Evolutionary conservation across 2,113 vertebrate genomes (phyloP), one percentile per base, ranked within the genome.

Genomic region (Origma solitaria): DNA sequence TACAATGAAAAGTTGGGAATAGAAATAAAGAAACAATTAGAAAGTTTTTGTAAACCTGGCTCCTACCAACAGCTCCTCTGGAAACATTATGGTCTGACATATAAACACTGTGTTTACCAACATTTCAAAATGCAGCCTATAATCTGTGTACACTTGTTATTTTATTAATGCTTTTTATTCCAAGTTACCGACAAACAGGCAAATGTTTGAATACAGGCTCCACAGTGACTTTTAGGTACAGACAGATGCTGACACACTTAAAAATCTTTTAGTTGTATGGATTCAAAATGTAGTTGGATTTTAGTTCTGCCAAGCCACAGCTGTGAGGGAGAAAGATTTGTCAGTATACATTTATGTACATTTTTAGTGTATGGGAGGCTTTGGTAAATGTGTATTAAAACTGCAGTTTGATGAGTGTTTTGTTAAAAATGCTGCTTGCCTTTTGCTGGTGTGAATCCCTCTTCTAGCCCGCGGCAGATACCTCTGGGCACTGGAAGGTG

Each of bases 41-140:
- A 56, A 96, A 95, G 61, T 95, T 96, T 95, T 76, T 71, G 30
- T 80, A 88, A 93, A 88, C 38, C 92, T 31, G 61, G 54, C 62
- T 95, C 82, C 97, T 94, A 96, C 97, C 1, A 71, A 72, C 90
- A 95, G 96, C 96, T 96, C 97, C 97, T 97, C 95, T 96, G 92
- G 96, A 96, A 97, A 92, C 93, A 86, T 95, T 97, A 73, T 83
- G 92, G 85, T 97, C 95, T 98, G 97, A 97, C 95, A 96, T 93
- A 88, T 85, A 97, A 98, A 97, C 94, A 98, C 95, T 97, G 87
- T 98, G 95, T 98, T 98, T 98, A 97, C 97, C 95, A 97, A 97
- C 97, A 97, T 97, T 98, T 97, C 96, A 96, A 97, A 97, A 95
- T 92, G 94, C 73, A 97, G 94, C 93, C 97, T 97, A 94, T 98